Conservation (phyloP, 2,888 invertebrate genomes). For the Leuctra nigra region DNA sequence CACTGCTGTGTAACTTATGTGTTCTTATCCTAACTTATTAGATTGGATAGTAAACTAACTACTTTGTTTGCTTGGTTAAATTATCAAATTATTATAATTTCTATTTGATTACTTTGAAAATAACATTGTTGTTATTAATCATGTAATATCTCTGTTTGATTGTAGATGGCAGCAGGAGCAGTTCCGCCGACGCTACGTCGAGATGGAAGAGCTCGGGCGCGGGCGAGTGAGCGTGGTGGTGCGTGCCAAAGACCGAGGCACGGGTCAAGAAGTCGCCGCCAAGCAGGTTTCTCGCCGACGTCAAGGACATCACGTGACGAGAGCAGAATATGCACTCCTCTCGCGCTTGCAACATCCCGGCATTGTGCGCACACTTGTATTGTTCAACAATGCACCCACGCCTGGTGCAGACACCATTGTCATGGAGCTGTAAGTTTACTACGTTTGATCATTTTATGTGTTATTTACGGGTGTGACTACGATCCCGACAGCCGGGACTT, state of each 20-base stretch:
- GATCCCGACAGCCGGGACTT: no score
- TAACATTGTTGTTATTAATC: no score
- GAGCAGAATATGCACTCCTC: conserved; percentile 63
- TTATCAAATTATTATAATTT: no score
- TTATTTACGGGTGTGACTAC: no score
- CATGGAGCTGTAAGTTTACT: conserved; percentile 66
- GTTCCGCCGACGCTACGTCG: conserved; percentile 49
- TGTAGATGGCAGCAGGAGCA: conserved; percentile 61
- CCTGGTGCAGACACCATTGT: conserved; percentile 67
- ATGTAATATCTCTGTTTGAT: no score
- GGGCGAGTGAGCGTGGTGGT: conserved; percentile 64
- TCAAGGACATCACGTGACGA: conserved; percentile 57
- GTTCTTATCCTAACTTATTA: no score
- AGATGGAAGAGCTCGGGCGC: conserved; percentile 60
- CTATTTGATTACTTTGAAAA: no score
- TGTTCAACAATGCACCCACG: conserved; percentile 67
- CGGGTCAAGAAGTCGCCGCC: conserved; percentile 67
- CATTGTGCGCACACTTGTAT: conserved; percentile 64
- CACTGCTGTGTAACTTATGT: no score
- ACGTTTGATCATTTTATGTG: no score
- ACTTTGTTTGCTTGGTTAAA: no score
- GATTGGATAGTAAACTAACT: no score
- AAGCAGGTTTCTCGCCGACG: conserved; percentile 60
- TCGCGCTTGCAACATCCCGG: conserved; percentile 63
- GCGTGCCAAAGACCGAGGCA: conserved; percentile 65